A percentile compares a stretch with the other conserved stretches of the same genome.
phyloP scores from a whole-genome alignment of 2,888 invertebrate genomes.

The Phyllotreta cruciferae region DNA sequence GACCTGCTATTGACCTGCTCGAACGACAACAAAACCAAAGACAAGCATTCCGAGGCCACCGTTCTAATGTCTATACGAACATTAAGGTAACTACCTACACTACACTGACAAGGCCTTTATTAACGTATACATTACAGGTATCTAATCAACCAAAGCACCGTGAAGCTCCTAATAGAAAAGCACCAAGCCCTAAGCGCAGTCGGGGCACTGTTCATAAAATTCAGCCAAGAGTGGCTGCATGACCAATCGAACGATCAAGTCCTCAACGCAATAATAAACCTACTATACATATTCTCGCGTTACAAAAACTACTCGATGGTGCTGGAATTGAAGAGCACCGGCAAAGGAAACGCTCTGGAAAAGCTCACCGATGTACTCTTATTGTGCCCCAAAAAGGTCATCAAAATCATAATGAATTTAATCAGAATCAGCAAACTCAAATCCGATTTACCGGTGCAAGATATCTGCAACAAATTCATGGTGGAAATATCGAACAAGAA shows the following conservation, averaged over 20 bases:
- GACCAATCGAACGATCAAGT: constrained; percentile 49
- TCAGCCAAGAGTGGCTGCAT: constrained; percentile 50
- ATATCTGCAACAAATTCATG: constrained; percentile 50
- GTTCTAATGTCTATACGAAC: constrained; percentile 61
- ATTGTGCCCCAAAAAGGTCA: constrained; percentile 52
- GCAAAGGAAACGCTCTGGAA: constrained; percentile 52
- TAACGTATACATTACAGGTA: constrained; percentile 42
- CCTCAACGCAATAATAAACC: constrained; percentile 52
- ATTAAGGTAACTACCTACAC: constrained; percentile 53
- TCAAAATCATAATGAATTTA: constrained; percentile 56
- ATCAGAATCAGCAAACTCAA: constrained; percentile 48
- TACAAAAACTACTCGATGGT: constrained; percentile 51
- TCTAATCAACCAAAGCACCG: constrained; percentile 48
- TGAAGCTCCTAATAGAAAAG: constrained; percentile 46
- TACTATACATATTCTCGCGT: constrained; percentile 53
- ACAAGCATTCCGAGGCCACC: constrained; percentile 54
- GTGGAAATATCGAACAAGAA: too few relatives aligned
- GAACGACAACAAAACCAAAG: constrained; percentile 39
- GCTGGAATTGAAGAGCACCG: constrained; percentile 51
- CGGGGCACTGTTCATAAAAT: constrained; percentile 54
- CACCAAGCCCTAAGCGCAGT: constrained; percentile 50
- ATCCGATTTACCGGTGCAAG: constrained; percentile 55
- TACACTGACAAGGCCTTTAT: constrained; percentile 1
- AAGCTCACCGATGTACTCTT: constrained; percentile 51
- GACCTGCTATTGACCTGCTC: constrained; percentile 47